A percentile compares a stretch with the other conserved stretches of the same genome.
These are phyloP conservation scores for Choloepus hoffmanni DNA, from an alignment of 2,113 vertebrate species.

Conservation along the genomic window DNA sequence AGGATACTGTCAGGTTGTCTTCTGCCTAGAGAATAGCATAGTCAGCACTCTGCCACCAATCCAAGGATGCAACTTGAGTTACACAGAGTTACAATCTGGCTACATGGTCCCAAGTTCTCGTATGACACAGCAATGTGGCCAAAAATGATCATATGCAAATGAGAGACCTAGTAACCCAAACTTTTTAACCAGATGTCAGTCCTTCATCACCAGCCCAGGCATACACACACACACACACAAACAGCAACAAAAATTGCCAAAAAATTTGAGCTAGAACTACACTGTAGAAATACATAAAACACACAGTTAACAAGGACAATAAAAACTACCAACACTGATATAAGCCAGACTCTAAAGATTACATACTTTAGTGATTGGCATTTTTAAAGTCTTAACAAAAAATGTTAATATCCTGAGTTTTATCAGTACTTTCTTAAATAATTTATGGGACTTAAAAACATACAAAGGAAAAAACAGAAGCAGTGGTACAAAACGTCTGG, in stretches of 20 bases:
- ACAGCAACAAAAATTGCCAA: not conserved
- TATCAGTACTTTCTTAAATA: constrained; percentile 81
- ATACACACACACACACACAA: not conserved
- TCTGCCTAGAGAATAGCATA: not conserved
- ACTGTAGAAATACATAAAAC: not conserved
- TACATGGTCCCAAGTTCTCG: not conserved
- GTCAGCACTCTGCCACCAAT: not conserved
- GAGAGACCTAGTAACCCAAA: not conserved
- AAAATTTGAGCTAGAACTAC: constrained; percentile 51
- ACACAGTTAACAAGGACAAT: not conserved
- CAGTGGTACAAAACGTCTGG: constrained; percentile 66
- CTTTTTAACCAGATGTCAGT: not conserved
- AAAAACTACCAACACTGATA: constrained; percentile 74
- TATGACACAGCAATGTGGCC: not conserved
- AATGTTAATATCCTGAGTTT: constrained; percentile 85
- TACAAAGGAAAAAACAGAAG: constrained; percentile 69
- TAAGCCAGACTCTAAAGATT: constrained; percentile 67
- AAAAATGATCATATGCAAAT: constrained; percentile 37
- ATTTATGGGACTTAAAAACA: constrained; percentile 82
- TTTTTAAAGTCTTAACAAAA: constrained; percentile 76
- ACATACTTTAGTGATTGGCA: constrained; percentile 40
- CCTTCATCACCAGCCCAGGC: constrained; percentile 14
- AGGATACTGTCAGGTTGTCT: not conserved
- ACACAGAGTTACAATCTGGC: not conserved
- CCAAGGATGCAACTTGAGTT: not conserved